These are phyloP conservation scores for Penelope pileata DNA, from an alignment of 2,113 vertebrate species.

Conservation along the genomic window DNA sequence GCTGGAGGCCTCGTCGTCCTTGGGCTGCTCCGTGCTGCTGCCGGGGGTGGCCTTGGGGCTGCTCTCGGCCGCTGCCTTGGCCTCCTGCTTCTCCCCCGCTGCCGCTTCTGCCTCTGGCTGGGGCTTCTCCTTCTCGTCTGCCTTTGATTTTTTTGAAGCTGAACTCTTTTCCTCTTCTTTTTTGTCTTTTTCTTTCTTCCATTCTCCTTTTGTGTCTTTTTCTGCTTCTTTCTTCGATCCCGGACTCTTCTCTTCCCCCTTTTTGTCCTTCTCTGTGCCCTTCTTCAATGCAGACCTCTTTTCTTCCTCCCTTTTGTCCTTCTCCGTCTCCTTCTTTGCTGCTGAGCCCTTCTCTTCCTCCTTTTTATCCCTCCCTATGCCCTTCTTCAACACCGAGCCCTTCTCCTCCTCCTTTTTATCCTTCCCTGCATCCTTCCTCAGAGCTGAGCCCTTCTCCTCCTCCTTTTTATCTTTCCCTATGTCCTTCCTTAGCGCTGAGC, in stretches of 20 bases:
- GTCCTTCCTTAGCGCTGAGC: not conserved
- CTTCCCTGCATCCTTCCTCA: not conserved
- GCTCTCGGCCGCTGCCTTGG: not conserved
- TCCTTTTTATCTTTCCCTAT: not conserved
- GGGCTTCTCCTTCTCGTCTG: not conserved
- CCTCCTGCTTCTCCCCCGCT: not conserved
- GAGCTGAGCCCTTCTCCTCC: not conserved
- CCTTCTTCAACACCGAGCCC: not conserved
- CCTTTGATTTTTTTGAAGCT: slow-evolving; percentile 7
- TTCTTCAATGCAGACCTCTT: not conserved
- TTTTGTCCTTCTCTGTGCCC: slow-evolving; percentile 27
- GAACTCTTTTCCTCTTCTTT: slow-evolving; percentile 57
- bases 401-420: slow-evolving; percentile 7
- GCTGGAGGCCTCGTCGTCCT: slow-evolving; percentile 82
- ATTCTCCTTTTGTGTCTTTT: no score
- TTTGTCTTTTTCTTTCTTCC: slow-evolving; percentile 25
- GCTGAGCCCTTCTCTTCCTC: slow-evolving; percentile 37
- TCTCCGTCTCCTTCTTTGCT: not conserved
- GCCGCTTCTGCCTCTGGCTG: slow-evolving; percentile 25
- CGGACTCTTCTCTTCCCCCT: slow-evolving; percentile 30
- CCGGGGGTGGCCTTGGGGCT: slow-evolving; percentile 30
- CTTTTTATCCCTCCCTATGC: not conserved
- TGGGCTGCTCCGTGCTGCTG: slow-evolving; percentile 53
- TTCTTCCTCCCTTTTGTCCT: slow-evolving; percentile 47
- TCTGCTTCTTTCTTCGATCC: no score